Percentiles rank a stretch among this genome's conserved stretches.
phyloP scores from a whole-genome alignment of 1,140 invertebrate species.

The Drosophila suzukii region DNA sequence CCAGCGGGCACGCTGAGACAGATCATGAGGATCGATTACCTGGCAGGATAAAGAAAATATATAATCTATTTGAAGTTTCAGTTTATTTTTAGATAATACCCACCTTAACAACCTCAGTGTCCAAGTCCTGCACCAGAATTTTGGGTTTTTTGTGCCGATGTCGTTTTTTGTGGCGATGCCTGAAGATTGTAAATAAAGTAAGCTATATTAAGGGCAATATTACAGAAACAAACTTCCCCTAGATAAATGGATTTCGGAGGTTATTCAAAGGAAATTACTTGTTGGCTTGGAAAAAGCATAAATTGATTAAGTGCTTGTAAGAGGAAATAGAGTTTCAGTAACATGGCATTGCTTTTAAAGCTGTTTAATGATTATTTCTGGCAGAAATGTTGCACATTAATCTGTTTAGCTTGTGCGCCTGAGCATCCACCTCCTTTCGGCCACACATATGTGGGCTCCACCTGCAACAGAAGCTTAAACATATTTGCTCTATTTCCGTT shows the following conservation, averaged over 20 bases:
- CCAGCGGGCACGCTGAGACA: slow-evolving; percentile 92
- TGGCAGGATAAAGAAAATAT: slow-evolving; percentile 34
- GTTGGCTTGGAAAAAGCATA: neutral
- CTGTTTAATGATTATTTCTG: slow-evolving; percentile 47
- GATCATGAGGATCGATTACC: slow-evolving; percentile 90
- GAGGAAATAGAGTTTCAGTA: slow-evolving; percentile 33
- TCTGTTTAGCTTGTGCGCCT: slow-evolving; percentile 18
- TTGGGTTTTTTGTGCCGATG: slow-evolving; percentile 84
- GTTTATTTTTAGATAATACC: neutral
- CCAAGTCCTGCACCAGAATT: slow-evolving; percentile 83
- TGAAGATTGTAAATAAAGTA: neutral
- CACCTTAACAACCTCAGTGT: slow-evolving; percentile 82
- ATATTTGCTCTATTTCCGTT: slow-evolving; percentile 82
- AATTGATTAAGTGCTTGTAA: slow-evolving; percentile 1
- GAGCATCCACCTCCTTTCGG: neutral
- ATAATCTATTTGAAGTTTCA: neutral
- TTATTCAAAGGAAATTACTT: slow-evolving; percentile 3
- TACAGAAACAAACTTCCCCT: neutral
- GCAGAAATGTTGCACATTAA: slow-evolving; percentile 43
- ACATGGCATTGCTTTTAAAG: slow-evolving; percentile 20
- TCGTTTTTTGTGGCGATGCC: slow-evolving; percentile 83
- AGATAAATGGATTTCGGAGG: neutral
- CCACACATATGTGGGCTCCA: slow-evolving; percentile 22
- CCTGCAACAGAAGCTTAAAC: slow-evolving; percentile 72
- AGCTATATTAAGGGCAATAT: too few relatives aligned